These are phyloP conservation scores for Dryobotodes eremita DNA, from an alignment of 2,888 invertebrate genomes.

Conservation along the genomic window DNA sequence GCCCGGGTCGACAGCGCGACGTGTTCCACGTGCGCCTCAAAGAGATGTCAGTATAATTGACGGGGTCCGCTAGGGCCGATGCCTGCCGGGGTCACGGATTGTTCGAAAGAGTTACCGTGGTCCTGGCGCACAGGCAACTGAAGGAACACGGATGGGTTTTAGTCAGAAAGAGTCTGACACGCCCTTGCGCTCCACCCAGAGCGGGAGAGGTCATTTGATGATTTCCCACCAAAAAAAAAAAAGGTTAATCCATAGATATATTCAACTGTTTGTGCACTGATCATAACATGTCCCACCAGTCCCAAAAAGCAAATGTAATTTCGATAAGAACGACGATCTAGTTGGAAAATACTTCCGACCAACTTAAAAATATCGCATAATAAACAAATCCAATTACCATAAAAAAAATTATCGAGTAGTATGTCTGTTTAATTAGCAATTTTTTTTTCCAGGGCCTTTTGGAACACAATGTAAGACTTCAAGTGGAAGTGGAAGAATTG, in stretches of 20 bases:
- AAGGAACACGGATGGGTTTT: too few species aligned
- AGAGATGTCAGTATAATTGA: too few species aligned
- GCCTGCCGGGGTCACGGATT: too few species aligned
- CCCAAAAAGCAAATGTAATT: not conserved
- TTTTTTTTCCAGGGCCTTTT: conserved; percentile 82
- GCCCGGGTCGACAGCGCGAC: too few species aligned
- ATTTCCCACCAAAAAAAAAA: too few species aligned
- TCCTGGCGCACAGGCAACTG: too few species aligned
- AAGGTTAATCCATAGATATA: not conserved
- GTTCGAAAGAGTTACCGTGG: too few species aligned
- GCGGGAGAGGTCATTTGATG: too few species aligned
- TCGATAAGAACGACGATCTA: not conserved
- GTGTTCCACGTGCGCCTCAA: too few species aligned
- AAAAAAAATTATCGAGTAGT: not conserved
- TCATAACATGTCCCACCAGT: not conserved
- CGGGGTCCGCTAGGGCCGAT: too few species aligned
- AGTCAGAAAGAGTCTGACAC: too few species aligned
- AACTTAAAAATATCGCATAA: not conserved
- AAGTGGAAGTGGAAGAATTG: conserved; percentile 95
- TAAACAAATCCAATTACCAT: not conserved
- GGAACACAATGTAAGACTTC: conserved; percentile 87
- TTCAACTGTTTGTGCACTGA: not conserved
- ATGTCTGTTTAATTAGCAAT: not conserved
- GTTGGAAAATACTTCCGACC: not conserved
- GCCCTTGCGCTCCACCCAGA: too few species aligned